Base-by-base conservation (phyloP, 2,113 vertebrate species). In the Hydrochoerus hydrochaeris region DNA sequence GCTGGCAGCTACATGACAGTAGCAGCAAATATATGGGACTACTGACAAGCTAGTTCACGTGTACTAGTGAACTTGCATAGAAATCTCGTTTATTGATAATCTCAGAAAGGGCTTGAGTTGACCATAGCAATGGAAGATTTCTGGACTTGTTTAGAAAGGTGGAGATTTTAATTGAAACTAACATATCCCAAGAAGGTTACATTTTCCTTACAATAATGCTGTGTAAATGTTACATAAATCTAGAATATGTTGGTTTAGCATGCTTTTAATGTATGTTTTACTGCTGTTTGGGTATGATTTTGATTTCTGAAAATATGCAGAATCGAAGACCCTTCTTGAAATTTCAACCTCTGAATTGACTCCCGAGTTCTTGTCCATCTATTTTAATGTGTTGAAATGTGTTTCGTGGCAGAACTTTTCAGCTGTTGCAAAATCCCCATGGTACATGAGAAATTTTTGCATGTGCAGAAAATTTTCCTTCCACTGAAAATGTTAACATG, bases 341-440 rank as follows among this genome's bases (percentile, higher is more conserved):
- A 65, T 67, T 52, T 78, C 94, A 44, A n/a, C 85, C 5, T 49
- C 80, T 77, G 82, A 19, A 94, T 93, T 97, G 96, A 80, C 69
- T 73, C 16, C 58, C 91, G 58, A 41, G 85, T 30, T 44, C 60
- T 11, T 86, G 86, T 96, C 85, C 90, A 2, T 96, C 38, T 81
- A 94, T 95, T 95, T 89, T 95, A 75, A 24, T 78, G 38, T 24
- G 12, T 88, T 97, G 83, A 96, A 92, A 87, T 97, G 7, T 97
- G 85, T 93, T n/a, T 86, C 78, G 58, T 95, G 85, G 80, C 94
- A 97, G 90, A 96, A 62, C 81, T 95, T 69, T 90, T 96, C 8
- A 91, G 10, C 44, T 97, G 94, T 98, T 97, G 49, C 92, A 97
- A 97, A 97, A 96, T 96, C 91, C 80, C 52, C 54, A 19, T 85